Base-by-base conservation (phyloP, 2,797 vertebrate species). In the Scolopax bukidnonensis region DNA sequence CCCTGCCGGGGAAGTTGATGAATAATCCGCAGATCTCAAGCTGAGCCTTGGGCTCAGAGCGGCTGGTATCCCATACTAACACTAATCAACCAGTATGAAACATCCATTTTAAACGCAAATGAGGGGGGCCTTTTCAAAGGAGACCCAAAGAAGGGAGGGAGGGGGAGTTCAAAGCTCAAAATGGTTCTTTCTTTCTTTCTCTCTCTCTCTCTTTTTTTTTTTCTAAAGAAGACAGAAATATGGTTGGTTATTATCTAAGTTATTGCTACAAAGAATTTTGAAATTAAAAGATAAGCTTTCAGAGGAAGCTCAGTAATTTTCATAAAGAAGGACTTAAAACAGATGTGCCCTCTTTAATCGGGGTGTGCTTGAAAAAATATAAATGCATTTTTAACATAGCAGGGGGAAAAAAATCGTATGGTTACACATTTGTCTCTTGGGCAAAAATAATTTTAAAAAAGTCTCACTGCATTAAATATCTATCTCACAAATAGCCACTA, bases 1-100 rank as follows among this genome's bases (percentile, higher is more conserved):
- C 93, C 98, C 98, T 98, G 98, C 98, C 95, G 97, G 97, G 98
- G 97, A 95, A 88, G 96, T 64, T 98, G 98, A 98, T 98, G 98
- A 98, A 98, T 97, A 97, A 98, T 97, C 98, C 96, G 95, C 97
- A 95, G 98, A 97, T 97, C 98, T 98, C 98, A 98, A 98, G 97
- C 98, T 98, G 96, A 85, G 98, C 97, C 93, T 68, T 96, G 97
- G 96, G 97, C 98, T 98, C 97, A 65, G 86, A 97, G 98, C 91
- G 43, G 96, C 97, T 97, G 97, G 94, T 97, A 97, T 98, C 97
- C 98, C 97, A 96, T 95, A 97, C 98, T 95, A 93, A 96, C 97
- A 95, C 98, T 98, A 97, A 98, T 98, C 98, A 98, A 87, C 82
- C 97, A 94, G 97, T 96, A 96, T 93, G 97, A 98, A 98, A 98